Percentiles rank a stretch among this genome's conserved stretches.
Conservation (phyloP, 2,797 vertebrate genomes). For the Gila robusta region DNA sequence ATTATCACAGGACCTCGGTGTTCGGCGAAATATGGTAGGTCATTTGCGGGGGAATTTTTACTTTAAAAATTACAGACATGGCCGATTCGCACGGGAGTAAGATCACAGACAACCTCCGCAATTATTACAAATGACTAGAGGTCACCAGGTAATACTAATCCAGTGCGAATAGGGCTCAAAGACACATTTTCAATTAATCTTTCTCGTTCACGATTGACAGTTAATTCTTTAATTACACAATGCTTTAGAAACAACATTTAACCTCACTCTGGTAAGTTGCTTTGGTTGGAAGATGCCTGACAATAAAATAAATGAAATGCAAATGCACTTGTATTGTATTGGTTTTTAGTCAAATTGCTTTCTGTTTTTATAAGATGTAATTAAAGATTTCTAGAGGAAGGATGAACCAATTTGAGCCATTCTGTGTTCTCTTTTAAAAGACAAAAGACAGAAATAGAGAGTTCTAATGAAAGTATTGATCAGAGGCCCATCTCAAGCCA, state of each 20-base stretch:
- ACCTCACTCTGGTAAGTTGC: not conserved
- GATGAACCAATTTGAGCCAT: constrained; percentile 18
- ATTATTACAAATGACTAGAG: too few relatives aligned
- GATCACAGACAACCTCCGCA: too few relatives aligned
- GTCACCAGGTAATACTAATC: too few relatives aligned
- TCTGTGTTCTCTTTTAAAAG: constrained; percentile 8
- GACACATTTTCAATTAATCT: not conserved
- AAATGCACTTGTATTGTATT: not conserved
- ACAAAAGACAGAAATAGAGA: constrained; percentile 37
- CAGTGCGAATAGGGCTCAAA: not conserved
- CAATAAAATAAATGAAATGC: constrained; percentile 8
- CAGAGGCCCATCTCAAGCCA: not conserved
- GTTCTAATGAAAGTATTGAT: constrained; percentile 50
- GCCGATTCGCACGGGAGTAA: too few relatives aligned
- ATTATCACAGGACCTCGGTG: too few relatives aligned
- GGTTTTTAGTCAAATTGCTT: constrained; percentile 8
- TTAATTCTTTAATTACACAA: constrained; percentile 15
- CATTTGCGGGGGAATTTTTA: too few relatives aligned
- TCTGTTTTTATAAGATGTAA: constrained; percentile 30
- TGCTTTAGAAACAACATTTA: constrained; percentile 5
- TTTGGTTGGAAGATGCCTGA: not conserved
- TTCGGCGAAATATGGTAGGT: too few relatives aligned
- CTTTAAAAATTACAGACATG: too few relatives aligned
- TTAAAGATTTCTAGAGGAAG: constrained; percentile 36
- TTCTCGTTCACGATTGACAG: not conserved